phyloP scores from a whole-genome alignment of 2,888 invertebrate genomes.

The Chymomyza amoena region DNA sequence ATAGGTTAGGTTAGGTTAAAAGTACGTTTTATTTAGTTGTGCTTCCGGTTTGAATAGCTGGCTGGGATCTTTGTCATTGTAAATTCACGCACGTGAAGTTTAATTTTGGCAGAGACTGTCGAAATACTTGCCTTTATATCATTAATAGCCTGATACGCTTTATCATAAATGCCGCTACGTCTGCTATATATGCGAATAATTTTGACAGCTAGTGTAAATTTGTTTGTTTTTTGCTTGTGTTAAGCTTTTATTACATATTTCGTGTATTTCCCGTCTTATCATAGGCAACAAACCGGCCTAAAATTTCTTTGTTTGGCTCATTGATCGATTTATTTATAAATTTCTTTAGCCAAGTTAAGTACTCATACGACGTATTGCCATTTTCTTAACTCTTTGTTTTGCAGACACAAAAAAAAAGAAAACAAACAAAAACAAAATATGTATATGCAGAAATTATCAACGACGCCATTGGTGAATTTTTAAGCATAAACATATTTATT shows the following conservation, averaged over 20 bases:
- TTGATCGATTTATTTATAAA: slow-evolving; percentile 2
- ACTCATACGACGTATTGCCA: background rate
- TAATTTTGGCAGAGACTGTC: too few species aligned
- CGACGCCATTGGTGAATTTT: background rate
- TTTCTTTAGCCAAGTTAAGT: background rate
- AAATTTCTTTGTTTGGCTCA: background rate
- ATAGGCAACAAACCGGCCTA: background rate
- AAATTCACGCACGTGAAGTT: too few species aligned
- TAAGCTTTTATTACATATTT: background rate
- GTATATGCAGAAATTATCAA: background rate
- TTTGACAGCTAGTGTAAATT: background rate
- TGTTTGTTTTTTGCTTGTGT: slow-evolving; percentile 4
- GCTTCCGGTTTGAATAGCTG: too few species aligned
- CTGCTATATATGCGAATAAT: background rate
- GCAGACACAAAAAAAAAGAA: slow-evolving; percentile 1
- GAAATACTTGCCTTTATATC: too few species aligned
- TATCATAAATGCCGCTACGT: too few species aligned
- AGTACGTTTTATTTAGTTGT: too few species aligned
- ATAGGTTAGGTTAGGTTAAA: too few species aligned
- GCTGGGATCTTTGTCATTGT: too few species aligned
- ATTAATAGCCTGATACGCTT: too few species aligned
- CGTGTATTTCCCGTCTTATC: background rate
- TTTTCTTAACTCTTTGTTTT: slow-evolving; percentile 3
- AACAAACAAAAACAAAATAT: background rate
- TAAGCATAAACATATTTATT: background rate